Evolutionary conservation across 2,113 vertebrate genomes (phyloP), one percentile per base, ranked within the genome.

Genomic region (Podocnemis expansa): DNA sequence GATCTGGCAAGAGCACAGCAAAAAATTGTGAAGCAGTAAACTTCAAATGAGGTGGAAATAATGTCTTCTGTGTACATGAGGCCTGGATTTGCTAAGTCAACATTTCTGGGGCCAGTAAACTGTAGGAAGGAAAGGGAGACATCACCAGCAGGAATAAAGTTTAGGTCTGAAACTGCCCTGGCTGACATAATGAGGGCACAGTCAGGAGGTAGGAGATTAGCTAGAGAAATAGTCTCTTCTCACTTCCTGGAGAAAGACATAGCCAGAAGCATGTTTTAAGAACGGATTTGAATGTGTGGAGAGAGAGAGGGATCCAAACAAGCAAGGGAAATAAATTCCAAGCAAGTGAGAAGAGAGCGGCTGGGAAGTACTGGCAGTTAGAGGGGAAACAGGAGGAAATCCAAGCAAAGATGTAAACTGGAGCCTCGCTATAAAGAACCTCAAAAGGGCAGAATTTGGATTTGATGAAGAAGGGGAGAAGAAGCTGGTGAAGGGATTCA

Each of bases 141-240:
- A 12, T 24, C 0, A 0, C 0, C 1, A 87, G 5, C 2, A 19
- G 56, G 25, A 58, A 70, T 25, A 6, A 67, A 38, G 19, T 27
- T n/a, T 17, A 16, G 27, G 13, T 27, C 24, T 55, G 90, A 88
- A 58, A 67, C 52, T n/a, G 8, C 17, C 78, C 73, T 73, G 89
- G 73, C 49, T 49, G n/a, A 70, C 8, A 38, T 11, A 85, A 43
- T 14, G 75, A 84, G 60, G 25, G 79, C 34, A 13, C 73, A 76
- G 41, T 45, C 73, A 45, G 13, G 43, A 67, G 12, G 4, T n/a
- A 73, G 76, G 82, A 90, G n/a, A 38, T 38, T 8, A 0, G 2
- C 0, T 0, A 27, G 47, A 85, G 52, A 34, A 91, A 82, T 51
- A 16, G 10, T 47, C 3, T 38, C 9, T 76, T 14, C 81, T 25